phyloP scores from a whole-genome alignment of 2,797 vertebrate species.

The Tokudaia muenninki region DNA sequence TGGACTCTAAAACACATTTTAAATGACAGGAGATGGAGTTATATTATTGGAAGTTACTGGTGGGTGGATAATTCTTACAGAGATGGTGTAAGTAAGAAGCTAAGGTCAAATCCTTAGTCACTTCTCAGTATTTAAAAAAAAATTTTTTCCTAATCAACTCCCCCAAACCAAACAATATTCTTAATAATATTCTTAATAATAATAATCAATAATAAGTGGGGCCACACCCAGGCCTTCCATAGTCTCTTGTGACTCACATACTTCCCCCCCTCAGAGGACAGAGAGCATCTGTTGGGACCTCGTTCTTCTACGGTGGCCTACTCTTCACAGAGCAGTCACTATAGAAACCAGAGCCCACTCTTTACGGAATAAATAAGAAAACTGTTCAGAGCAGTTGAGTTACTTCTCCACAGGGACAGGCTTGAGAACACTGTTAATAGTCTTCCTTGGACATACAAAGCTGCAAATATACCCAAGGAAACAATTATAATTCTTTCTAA shows the following conservation, averaged over 20 bases:
- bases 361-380: neutral
- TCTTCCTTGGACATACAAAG: neutral
- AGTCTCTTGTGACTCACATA: neutral
- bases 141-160: neutral
- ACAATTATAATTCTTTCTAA: slow-evolving; percentile 10
- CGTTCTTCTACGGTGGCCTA: neutral
- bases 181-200: neutral
- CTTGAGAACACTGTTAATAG: neutral
- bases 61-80: neutral
- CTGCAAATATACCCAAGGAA: neutral
- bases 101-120: neutral
- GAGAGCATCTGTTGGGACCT: neutral
- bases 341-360: neutral
- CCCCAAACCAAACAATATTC: no score
- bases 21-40: neutral
- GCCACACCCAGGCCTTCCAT: neutral
- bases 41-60: neutral
- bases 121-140: neutral
- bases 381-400: neutral
- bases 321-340: neutral
- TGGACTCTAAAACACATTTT: neutral
- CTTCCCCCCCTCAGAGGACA: neutral
- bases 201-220: neutral
- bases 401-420: neutral
- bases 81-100: neutral